Evolutionary conservation across 1,140 invertebrate genomes (phyloP).

Genomic region (Drosophila sturtevanti): DNA sequence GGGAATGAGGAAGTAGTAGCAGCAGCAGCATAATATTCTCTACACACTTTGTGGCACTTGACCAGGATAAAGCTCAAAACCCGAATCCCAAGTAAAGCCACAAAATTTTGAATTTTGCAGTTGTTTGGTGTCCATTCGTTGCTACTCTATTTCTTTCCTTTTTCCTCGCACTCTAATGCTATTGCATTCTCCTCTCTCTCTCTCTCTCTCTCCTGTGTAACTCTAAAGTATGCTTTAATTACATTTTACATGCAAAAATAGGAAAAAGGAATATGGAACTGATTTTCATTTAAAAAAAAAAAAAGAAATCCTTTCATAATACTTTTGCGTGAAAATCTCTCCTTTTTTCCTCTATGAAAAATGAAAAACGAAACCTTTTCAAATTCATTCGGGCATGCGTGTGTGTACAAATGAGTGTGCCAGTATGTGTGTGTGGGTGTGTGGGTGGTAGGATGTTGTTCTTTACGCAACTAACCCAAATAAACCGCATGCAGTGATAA

Average conservation of each 20-base stretch:
- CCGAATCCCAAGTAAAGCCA: neutral
- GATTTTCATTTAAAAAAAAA: neutral
- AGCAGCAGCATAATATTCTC: neutral
- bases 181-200: neutral
- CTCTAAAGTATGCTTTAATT: constrained; percentile 9
- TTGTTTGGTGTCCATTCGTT: neutral
- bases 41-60: neutral
- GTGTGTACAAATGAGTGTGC: neutral
- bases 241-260: constrained; percentile 2
- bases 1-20: neutral
- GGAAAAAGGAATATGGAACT: neutral
- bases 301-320: neutral
- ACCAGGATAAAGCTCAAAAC: neutral
- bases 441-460: no score
- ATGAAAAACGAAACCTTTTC: neutral
- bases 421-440: neutral
- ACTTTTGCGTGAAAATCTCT: neutral
- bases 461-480: neutral
- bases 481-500: constrained; percentile 1
- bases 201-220: neutral
- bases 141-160: no score
- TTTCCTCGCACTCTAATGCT: no score
- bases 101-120: constrained; percentile 3
- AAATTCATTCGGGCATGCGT: constrained; percentile 4
- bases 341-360: neutral